These are phyloP conservation scores for Nilaparvata lugens DNA, from an alignment of 1,140 invertebrate genomes.

Conservation along the genomic window DNA sequence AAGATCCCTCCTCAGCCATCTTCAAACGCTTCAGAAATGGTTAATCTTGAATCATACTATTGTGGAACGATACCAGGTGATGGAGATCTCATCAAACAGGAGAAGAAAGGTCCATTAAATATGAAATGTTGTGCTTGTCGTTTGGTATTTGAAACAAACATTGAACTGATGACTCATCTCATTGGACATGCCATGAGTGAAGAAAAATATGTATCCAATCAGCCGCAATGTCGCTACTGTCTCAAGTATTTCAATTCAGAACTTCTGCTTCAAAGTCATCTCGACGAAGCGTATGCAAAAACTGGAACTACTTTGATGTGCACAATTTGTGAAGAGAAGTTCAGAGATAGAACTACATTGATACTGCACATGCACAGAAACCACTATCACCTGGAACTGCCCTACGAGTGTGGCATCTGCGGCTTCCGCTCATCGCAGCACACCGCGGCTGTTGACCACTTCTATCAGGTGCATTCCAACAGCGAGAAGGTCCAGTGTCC, in stretches of 20 bases:
- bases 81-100: conserved; percentile 4
- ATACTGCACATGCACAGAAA: conserved; percentile 64
- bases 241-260: conserved; percentile 26
- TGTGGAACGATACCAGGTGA: conserved; percentile 43
- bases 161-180: conserved; percentile 57
- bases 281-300: conserved; percentile 19
- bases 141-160: conserved; percentile 46
- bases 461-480: conserved; percentile 50
- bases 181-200: conserved; percentile 45
- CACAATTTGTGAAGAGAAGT: conserved; percentile 32
- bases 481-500: conserved; percentile 57
- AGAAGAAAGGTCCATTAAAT: not conserved
- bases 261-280: conserved; percentile 21
- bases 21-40: not conserved
- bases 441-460: conserved; percentile 61
- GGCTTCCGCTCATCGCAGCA: conserved; percentile 64
- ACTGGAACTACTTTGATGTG: conserved; percentile 19
- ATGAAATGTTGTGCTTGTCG: conserved; percentile 44
- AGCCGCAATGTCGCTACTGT: conserved; percentile 27
- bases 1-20: not conserved
- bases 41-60: conserved; percentile 45
- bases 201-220: conserved; percentile 26
- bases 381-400: conserved; percentile 66
- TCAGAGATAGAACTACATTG: conserved; percentile 32
- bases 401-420: conserved; percentile 66